Base-by-base conservation (phyloP, 2,797 vertebrate species). In the Molossus alvarezi region DNA sequence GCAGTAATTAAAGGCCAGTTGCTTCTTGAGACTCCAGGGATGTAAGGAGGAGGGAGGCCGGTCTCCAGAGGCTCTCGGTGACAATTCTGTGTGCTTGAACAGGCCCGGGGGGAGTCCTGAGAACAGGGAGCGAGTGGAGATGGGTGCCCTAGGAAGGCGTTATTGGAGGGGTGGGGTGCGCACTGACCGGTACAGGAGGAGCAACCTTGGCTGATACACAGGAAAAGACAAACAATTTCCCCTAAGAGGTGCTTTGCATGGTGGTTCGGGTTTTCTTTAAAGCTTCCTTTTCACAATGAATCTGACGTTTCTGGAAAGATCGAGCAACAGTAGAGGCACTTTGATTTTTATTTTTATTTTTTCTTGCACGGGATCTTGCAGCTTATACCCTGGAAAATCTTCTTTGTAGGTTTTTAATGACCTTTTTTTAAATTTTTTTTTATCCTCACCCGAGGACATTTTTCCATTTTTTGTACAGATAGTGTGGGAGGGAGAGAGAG, bases 341-440 rank as follows among this genome's bases (percentile, higher is more conserved):
- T 85, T 41, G 48, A 55, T 77, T n/a, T 79, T 91, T 86, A 55
- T 77, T n/a, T 79, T 91, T 86, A 15, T 55, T 73, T 71, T 37
- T 73, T 89, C 76, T 29, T 41, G 15, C n/a, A 86, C 2, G 60
- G 25, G 18, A 75, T 60, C 13, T 72, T 91, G 51, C 91, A 41
- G 41, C 18, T 48, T 41, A n/a, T 23, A 84, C 18, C 41, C 37
- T 62, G 29, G 10, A 90, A 89, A 90, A 14, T 41, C 53, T 93
- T 80, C 9, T 57, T 86, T 18, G 3, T 73, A n/a, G 18, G 12
- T 82, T 77, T 85, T 73, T 58, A 85, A n/a, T 86, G 55, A 55
- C 41, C 62, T 27, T 20, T 5, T 58, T 13, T 37, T 25, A n/a
- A n/a, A n/a, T 48, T 33, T 33, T 33, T 33, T 33, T 33, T 33